Conservation (phyloP, 2,888 invertebrate genomes). For the Caenorhabditis zanzibari region DNA sequence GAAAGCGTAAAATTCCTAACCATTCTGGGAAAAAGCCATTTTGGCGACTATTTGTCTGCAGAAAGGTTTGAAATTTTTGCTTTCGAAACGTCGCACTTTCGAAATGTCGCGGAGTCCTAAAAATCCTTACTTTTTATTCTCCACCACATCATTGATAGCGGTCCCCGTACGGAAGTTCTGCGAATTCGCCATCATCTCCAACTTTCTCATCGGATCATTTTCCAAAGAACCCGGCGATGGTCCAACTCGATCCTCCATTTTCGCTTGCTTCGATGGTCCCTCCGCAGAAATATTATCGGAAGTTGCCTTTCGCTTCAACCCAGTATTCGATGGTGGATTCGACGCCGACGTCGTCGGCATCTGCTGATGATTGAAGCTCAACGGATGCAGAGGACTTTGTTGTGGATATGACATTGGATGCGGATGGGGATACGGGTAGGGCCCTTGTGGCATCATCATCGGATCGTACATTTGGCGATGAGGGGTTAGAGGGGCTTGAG, state of each 20-base stretch:
- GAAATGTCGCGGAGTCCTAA: too few relatives aligned
- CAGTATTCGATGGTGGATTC: conserved; percentile 38
- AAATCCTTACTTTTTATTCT: conserved; percentile 62
- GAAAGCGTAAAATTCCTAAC: too few relatives aligned
- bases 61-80: too few relatives aligned
- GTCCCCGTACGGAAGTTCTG: conserved; percentile 43
- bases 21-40: too few relatives aligned
- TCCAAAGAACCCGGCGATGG: neutral
- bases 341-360: conserved; percentile 10
- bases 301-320: conserved; percentile 36
- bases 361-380: conserved; percentile 34
- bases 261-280: conserved; percentile 29
- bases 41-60: too few relatives aligned
- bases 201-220: conserved; percentile 36
- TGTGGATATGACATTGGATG: neutral
- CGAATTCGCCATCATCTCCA: conserved; percentile 57
- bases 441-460: conserved; percentile 1
- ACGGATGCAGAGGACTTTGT: conserved; percentile 26
- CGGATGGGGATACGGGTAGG: neutral
- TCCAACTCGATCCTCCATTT: conserved; percentile 7
- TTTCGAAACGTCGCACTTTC: too few relatives aligned
- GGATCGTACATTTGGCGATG: neutral
- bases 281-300: conserved; percentile 18
- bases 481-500: neutral
- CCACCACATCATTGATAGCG: conserved; percentile 61